Evolutionary conservation across 2,888 invertebrate genomes (phyloP), one percentile per base, ranked within the genome.

Genomic region (Agonopterix heracliana): DNA sequence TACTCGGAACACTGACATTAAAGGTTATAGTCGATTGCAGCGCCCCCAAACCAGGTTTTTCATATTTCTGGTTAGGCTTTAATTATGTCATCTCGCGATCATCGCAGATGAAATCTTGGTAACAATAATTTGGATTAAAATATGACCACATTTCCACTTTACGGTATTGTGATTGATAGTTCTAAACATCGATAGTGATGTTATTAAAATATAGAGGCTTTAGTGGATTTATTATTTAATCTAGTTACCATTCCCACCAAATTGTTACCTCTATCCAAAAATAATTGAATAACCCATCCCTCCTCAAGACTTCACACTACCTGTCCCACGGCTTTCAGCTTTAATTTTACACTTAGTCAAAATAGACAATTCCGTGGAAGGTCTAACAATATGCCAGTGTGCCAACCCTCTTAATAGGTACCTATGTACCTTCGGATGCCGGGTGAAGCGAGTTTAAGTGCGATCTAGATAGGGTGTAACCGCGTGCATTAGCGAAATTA

Each of bases 401-500:
- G 70, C 67, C 74, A 77, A 80, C 83, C 83, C 82, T 78, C 75
- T 72, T 86, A 85, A 85, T 82, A 84, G 81, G 73, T 71, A 76
- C 83, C 78, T 82, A 84, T 81, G 73, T 71, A 76, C 83, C 78
- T 81, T 74, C 68, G 57, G 59, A 53, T 57, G 57, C 50, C 54
- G 74, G 73, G 68, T 62, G 65, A 59, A 64, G 71, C 64, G 68
- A 71, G 73, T 74, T 74, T 81, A 79, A 81, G 80, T 79, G 80
- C 77, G 78, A 82, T 81, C 80, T 73, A 83, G 82, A 86, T 83
- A 82, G 81, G 76, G 76, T 75, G 78, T 78, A 81, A 87, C 87
- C 87, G 71, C 85, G 75, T 88, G 84, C 89, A 89, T 89, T 89
- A 88, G 88, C 78, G 76, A 85, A 87, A 89, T 88, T 88, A 85